These are phyloP conservation scores for Platyscapa corneri DNA, from an alignment of 1,140 invertebrate species.

Conservation along the genomic window DNA sequence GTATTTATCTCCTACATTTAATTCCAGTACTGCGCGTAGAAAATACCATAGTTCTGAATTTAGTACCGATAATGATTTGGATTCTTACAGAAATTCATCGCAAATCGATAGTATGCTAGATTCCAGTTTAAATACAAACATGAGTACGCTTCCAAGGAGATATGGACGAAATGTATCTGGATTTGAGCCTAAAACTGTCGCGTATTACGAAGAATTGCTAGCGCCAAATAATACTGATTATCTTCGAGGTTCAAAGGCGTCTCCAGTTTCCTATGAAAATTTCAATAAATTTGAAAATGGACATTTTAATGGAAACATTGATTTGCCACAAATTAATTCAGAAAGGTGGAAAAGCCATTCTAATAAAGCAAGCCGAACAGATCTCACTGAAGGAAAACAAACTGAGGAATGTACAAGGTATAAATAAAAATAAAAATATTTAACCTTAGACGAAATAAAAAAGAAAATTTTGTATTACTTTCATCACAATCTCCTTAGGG, in stretches of 20 bases:
- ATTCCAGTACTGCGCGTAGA: constrained; percentile 54
- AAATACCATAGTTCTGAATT: constrained; percentile 65
- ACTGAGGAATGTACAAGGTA: constrained; percentile 24
- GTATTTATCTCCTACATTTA: constrained; percentile 63
- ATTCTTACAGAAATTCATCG: constrained; percentile 52
- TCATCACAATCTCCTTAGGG: no score
- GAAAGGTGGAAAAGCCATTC: constrained; percentile 58
- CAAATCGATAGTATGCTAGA: constrained; percentile 41
- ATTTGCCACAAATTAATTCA: constrained; percentile 39
- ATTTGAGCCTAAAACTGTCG: constrained; percentile 64
- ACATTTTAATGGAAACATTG: constrained; percentile 59
- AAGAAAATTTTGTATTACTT: no score
- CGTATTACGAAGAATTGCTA: constrained; percentile 70
- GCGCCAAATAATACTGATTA: constrained; percentile 64
- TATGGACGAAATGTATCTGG: constrained; percentile 61
- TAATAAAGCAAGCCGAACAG: constrained; percentile 47
- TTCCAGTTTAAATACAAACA: constrained; percentile 38
- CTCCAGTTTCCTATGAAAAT: constrained; percentile 53
- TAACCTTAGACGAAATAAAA: not conserved
- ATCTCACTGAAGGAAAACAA: constrained; percentile 50
- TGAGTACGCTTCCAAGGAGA: constrained; percentile 59
- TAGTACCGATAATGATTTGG: constrained; percentile 56
- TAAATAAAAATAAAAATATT: not conserved
- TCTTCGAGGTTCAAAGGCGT: constrained; percentile 55
- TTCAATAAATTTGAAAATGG: constrained; percentile 62